Base-by-base conservation (phyloP, 2,888 invertebrate genomes). In the Resseliella maxima region DNA sequence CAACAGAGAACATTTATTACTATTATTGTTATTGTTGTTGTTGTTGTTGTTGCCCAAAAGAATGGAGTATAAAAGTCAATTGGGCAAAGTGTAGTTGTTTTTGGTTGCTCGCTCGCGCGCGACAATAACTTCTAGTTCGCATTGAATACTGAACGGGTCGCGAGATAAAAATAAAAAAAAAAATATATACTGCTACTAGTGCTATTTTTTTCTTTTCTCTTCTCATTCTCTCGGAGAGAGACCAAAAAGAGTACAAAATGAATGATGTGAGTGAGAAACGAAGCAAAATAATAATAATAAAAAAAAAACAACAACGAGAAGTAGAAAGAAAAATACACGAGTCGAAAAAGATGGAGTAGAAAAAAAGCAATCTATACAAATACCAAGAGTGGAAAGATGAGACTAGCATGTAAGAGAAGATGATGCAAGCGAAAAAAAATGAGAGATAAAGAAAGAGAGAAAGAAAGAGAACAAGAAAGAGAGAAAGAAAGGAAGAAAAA, bases 151-250 rank as follows among this genome's bases (percentile, higher is more conserved):
- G 31, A 72, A 72, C 72, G 72, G 72, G 72, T 72, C 72, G 31
- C 72, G 72, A 72, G 72, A 72, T 72, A 35, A 72, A 72, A 72
- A 72, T 72, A 72, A n/a, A n/a, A n/a, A n/a, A n/a, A n/a, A n/a
- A n/a, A n/a, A n/a, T n/a, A n/a, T n/a, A n/a, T n/a, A n/a, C n/a
- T n/a, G 31, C 72, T 27, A 59, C 6, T 59, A 24, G 72, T 35
- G n/a, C n/a, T n/a, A n/a, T n/a, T n/a, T n/a, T n/a, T n/a, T n/a
- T n/a, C n/a, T n/a, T n/a, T n/a, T n/a, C n/a, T n/a, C n/a, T n/a
- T n/a, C n/a, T n/a, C n/a, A n/a, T n/a, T n/a, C n/a, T n/a, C n/a
- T n/a, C n/a, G n/a, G n/a, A n/a, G n/a, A n/a, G n/a, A n/a, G 31
- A 72, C 72, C 15, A 72, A 35, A 72, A 6, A 59, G 72, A 31